Conservation (phyloP, 2,888 invertebrate genomes). For the Ctena decussata region DNA sequence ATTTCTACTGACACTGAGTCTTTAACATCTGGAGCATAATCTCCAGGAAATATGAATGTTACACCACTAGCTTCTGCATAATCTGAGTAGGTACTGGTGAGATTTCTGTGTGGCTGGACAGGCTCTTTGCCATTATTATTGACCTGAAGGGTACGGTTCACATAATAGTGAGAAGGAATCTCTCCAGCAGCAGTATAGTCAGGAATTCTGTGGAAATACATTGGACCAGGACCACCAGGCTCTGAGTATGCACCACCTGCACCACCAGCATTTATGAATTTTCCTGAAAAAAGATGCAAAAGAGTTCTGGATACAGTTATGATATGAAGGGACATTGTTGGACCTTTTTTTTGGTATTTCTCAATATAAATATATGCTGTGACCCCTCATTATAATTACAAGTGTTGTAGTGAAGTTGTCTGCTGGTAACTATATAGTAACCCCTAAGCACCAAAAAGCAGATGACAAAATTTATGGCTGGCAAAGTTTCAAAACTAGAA, state of each 20-base stretch:
- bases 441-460: no score
- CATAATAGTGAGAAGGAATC: slow-evolving; percentile 45
- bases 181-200: slow-evolving; percentile 30
- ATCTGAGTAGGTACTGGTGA: slow-evolving; percentile 58
- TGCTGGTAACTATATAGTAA: no score
- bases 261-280: slow-evolving; percentile 70
- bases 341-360: no score
- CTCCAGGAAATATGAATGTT: slow-evolving; percentile 72
- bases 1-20: slow-evolving; percentile 29
- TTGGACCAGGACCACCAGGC: slow-evolving; percentile 76
- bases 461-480: no score
- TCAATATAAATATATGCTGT: no score
- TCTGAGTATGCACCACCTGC: slow-evolving; percentile 64
- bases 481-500: no score
- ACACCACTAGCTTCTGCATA: slow-evolving; percentile 56
- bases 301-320: no score
- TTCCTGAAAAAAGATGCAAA: slow-evolving; percentile 55
- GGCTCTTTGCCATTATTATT: slow-evolving; percentile 68
- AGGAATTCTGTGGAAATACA: slow-evolving; percentile 75
- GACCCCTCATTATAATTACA: no score
- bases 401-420: no score
- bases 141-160: slow-evolving; percentile 74
- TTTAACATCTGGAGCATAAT: slow-evolving; percentile 63
- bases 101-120: slow-evolving; percentile 48
- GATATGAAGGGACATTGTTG: no score